Percentiles rank a stretch among this genome's conserved stretches.
Conservation (phyloP, 2,888 invertebrate genomes). For the Carterocephalus palaemon region DNA sequence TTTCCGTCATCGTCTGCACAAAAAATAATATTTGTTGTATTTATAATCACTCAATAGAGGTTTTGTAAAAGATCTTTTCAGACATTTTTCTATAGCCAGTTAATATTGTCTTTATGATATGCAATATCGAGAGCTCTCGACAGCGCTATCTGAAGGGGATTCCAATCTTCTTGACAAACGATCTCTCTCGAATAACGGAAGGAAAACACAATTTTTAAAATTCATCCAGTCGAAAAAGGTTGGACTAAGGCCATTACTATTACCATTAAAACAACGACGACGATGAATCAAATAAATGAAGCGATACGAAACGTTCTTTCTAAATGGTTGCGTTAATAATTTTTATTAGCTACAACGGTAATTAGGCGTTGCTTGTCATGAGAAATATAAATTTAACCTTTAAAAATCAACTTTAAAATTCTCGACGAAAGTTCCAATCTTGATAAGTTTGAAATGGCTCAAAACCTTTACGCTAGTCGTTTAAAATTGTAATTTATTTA, state of each 20-base stretch:
- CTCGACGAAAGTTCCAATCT: constrained; percentile 12
- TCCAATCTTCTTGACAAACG: constrained; percentile 57
- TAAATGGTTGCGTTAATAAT: constrained; percentile 49
- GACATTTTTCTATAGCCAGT: neutral
- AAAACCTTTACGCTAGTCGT: constrained; percentile 16
- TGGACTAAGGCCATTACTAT: constrained; percentile 41
- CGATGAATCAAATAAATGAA: constrained; percentile 59
- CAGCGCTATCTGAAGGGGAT: constrained; percentile 48
- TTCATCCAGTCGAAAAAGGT: constrained; percentile 44
- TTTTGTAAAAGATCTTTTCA: too few species aligned
- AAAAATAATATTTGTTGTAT: too few species aligned
- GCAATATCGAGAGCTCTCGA: constrained; percentile 34
- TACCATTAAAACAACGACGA: constrained; percentile 58
- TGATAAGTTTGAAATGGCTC: constrained; percentile 13
- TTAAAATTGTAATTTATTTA: constrained; percentile 24
- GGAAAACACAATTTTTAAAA: constrained; percentile 49
- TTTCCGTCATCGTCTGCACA: too few species aligned
- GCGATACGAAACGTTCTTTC: constrained; percentile 36
- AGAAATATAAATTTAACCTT: constrained; percentile 6
- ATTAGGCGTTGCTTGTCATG: constrained; percentile 12
- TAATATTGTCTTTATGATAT: constrained; percentile 16
- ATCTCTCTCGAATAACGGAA: constrained; percentile 49
- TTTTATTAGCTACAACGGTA: constrained; percentile 39
- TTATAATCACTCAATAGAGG: too few species aligned
- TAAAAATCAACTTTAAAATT: constrained; percentile 2